Conservation (phyloP, 2,113 vertebrate species). For the Nothoprocta perdicaria region DNA sequence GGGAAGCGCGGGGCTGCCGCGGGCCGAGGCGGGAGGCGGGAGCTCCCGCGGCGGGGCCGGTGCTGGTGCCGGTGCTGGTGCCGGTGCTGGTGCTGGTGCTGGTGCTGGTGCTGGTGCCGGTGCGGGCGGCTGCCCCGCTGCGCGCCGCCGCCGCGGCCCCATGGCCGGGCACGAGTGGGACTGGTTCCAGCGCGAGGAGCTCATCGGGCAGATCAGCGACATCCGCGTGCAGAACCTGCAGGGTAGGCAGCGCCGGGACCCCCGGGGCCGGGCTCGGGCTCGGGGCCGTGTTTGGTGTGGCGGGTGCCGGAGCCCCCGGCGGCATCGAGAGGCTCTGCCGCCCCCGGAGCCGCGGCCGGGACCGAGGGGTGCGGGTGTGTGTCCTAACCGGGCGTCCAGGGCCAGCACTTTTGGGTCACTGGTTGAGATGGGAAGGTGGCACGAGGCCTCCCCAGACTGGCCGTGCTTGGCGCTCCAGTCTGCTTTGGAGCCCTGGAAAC, state of each 20-base stretch:
- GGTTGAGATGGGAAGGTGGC: not conserved
- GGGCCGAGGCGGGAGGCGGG: too few relatives aligned
- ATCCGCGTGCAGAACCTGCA: constrained; percentile 94
- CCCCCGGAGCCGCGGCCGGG: too few relatives aligned
- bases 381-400: too few relatives aligned
- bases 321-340: too few relatives aligned
- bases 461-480: not conserved
- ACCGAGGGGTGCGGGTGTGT: too few relatives aligned
- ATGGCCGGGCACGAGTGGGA: constrained; percentile 91
- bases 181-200: constrained; percentile 94
- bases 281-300: not conserved
- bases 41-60: too few relatives aligned
- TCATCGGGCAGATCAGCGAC: constrained; percentile 95
- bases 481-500: not conserved
- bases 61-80: too few relatives aligned
- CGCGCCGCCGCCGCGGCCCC: constrained; percentile 15
- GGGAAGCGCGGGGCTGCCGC: too few relatives aligned
- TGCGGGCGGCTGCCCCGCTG: not conserved
- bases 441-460: not conserved
- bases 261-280: too few relatives aligned
- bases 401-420: too few relatives aligned
- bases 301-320: too few relatives aligned
- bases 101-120: not conserved
- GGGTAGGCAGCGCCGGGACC: constrained; percentile 75
- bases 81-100: too few relatives aligned